Percentiles rank a stretch among this genome's conserved stretches.
phyloP scores from a whole-genome alignment of 2,797 vertebrate species.

The Sciurus carolinensis region DNA sequence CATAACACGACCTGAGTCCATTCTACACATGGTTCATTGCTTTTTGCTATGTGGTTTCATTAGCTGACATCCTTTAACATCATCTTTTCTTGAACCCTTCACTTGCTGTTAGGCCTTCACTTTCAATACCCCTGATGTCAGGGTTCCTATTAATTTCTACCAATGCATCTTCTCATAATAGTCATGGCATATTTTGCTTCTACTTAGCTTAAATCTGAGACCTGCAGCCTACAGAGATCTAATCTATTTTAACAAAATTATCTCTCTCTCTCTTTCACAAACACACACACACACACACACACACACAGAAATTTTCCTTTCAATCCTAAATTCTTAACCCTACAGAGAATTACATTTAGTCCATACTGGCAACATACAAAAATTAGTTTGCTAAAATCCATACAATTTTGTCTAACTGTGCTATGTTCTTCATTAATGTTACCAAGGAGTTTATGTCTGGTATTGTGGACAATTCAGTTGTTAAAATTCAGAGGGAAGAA shows the following conservation, averaged over 20 bases:
- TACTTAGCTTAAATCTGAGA: conserved; percentile 49
- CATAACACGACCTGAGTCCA: background rate
- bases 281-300: background rate
- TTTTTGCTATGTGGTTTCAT: background rate
- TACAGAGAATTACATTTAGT: background rate
- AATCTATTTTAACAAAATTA: conserved; percentile 51
- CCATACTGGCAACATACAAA: background rate
- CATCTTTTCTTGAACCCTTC: background rate
- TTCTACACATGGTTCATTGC: background rate
- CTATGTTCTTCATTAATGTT: conserved; percentile 45
- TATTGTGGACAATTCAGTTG: conserved; percentile 16
- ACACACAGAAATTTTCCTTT: background rate
- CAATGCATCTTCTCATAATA: background rate
- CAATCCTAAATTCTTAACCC: conserved; percentile 33
- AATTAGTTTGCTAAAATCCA: conserved; percentile 4
- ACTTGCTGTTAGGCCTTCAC: background rate
- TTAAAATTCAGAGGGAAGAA: conserved; percentile 17
- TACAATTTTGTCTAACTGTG: conserved; percentile 2
- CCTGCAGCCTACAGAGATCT: background rate
- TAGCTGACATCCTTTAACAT: background rate
- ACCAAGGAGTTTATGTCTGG: background rate
- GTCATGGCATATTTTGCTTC: conserved; percentile 26
- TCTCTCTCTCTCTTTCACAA: background rate
- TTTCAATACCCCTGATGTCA: background rate
- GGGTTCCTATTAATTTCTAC: conserved; percentile 22